Percentiles rank a stretch among this genome's conserved stretches.
Conservation (phyloP, 2,888 invertebrate genomes). For the Polymixis flavicincta region DNA sequence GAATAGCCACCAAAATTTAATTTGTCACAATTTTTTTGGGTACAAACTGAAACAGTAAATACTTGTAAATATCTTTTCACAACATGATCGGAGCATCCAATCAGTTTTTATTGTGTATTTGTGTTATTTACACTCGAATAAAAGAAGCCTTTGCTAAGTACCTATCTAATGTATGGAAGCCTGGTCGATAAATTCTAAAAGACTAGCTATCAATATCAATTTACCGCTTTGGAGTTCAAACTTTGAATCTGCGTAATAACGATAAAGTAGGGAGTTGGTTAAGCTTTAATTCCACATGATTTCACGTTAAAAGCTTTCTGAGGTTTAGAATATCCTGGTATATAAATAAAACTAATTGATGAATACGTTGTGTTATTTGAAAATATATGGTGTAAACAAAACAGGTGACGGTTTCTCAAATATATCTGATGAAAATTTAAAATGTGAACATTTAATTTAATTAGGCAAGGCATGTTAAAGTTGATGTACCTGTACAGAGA, state of each 20-base stretch:
- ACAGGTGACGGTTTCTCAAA: neutral
- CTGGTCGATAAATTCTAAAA: conserved; percentile 35
- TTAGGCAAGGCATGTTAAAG: neutral
- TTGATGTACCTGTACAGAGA: neutral
- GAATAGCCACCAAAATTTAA: conserved; percentile 3
- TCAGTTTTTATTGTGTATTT: neutral
- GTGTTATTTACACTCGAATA: conserved; percentile 3
- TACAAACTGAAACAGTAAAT: conserved; percentile 1
- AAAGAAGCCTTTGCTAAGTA: conserved; percentile 5
- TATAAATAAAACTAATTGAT: neutral
- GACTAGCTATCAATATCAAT: conserved; percentile 45
- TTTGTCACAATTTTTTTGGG: neutral
- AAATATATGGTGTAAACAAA: neutral
- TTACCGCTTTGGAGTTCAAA: conserved; percentile 43
- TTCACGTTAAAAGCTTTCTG: conserved; percentile 48
- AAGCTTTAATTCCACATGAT: conserved; percentile 33
- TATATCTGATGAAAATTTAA: neutral
- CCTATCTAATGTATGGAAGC: neutral
- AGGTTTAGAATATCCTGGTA: conserved; percentile 23
- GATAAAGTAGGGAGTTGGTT: conserved; percentile 37
- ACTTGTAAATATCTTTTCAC: conserved; percentile 13
- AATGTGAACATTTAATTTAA: neutral
- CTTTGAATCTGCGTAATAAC: conserved; percentile 37
- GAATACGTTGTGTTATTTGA: neutral
- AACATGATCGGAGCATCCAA: neutral